phyloP scores from a whole-genome alignment of 2,888 invertebrate genomes.

The Therioaphis trifolii region DNA sequence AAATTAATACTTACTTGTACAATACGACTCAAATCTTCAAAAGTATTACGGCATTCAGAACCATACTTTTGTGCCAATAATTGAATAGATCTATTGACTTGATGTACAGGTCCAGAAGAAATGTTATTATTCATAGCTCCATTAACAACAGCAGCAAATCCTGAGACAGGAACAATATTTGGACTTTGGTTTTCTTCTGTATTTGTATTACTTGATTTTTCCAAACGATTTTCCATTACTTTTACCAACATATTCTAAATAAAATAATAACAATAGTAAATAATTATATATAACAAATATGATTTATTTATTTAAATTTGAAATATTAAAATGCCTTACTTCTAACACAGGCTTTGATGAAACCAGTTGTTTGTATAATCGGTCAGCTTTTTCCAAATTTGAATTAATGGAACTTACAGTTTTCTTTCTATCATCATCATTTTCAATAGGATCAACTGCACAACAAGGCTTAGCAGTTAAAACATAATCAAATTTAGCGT shows the following conservation, averaged over 20 bases:
- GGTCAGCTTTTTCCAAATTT: slow-evolving; percentile 92
- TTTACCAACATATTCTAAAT: slow-evolving; percentile 78
- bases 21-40: slow-evolving; percentile 86
- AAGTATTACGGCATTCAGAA: slow-evolving; percentile 92
- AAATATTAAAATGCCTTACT: slow-evolving; percentile 68
- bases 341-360: slow-evolving; percentile 91
- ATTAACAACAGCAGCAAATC: slow-evolving; percentile 60
- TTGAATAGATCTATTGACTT: slow-evolving; percentile 92
- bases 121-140: slow-evolving; percentile 61
- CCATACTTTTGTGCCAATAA: slow-evolving; percentile 94
- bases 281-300: too few species aligned
- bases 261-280: slow-evolving; percentile 30
- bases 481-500: slow-evolving; percentile 97
- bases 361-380: slow-evolving; percentile 90
- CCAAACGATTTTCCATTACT: slow-evolving; percentile 86
- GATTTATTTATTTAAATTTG: slow-evolving; percentile 10
- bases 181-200: slow-evolving; percentile 52
- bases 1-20: slow-evolving; percentile 69
- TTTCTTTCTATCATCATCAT: slow-evolving; percentile 95
- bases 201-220: slow-evolving; percentile 73
- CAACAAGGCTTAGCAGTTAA: slow-evolving; percentile 91
- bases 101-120: slow-evolving; percentile 61
- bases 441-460: slow-evolving; percentile 97
- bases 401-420: slow-evolving; percentile 91
- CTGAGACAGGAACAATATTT: slow-evolving; percentile 53